Conservation (phyloP, 2,797 vertebrate species). For the Coendou prehensilis region DNA sequence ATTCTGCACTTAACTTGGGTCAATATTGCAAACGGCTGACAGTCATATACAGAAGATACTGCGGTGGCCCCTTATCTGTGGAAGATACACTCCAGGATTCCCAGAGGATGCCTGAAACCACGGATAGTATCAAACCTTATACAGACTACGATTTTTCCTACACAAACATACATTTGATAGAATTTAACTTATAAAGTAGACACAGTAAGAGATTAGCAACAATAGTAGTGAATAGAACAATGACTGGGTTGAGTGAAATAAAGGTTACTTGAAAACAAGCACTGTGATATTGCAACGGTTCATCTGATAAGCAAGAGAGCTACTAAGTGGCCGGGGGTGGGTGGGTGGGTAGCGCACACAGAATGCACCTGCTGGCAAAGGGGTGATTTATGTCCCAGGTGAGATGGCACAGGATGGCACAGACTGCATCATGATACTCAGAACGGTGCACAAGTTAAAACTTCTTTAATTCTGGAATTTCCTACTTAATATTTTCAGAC, state of each 20-base stretch:
- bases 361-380: not conserved
- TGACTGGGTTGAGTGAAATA: not conserved
- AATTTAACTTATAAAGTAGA: not conserved
- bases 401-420: not conserved
- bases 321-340: not conserved
- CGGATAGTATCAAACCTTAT: not conserved
- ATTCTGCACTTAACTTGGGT: not conserved
- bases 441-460: not conserved
- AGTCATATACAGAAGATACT: not conserved
- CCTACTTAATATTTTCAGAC: not conserved
- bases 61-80: not conserved
- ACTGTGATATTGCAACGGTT: not conserved
- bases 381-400: not conserved
- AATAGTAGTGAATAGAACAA: not conserved
- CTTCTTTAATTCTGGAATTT: not conserved
- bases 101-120: not conserved
- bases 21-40: conserved; percentile 3
- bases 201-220: not conserved
- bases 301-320: not conserved
- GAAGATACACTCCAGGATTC: not conserved
- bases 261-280: not conserved
- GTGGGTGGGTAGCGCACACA: not conserved
- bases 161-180: not conserved
- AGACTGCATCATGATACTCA: not conserved
- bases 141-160: not conserved